phyloP scores from a whole-genome alignment of 2,888 invertebrate genomes.

The Cephonodes hylas region DNA sequence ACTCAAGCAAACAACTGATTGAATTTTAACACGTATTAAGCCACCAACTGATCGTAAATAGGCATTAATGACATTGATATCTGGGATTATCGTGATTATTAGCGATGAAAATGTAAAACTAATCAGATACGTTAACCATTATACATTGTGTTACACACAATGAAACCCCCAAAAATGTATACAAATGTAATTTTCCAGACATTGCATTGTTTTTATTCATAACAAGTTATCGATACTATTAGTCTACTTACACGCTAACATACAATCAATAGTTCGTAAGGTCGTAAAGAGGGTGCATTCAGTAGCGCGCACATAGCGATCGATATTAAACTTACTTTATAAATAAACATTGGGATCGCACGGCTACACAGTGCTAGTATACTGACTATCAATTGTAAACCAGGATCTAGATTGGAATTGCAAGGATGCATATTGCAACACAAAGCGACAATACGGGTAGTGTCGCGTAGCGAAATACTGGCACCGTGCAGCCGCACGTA shows the following conservation, averaged over 20 bases:
- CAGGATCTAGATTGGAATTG: neutral
- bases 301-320: neutral
- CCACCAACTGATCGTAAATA: neutral
- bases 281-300: neutral
- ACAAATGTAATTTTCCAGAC: too few relatives aligned
- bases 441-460: neutral
- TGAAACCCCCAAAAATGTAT: too few relatives aligned
- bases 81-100: neutral
- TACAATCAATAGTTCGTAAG: neutral
- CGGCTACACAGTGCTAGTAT: neutral
- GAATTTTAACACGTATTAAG: neutral
- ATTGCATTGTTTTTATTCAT: too few relatives aligned
- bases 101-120: neutral
- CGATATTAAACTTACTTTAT: neutral
- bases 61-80: neutral
- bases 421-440: neutral
- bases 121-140: neutral
- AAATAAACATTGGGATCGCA: neutral
- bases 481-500: neutral
- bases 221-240: neutral
- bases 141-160: neutral
- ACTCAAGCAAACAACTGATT: neutral
- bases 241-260: neutral
- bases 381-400: neutral
- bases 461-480: neutral